A percentile compares a stretch with the other conserved stretches of the same genome.
Evolutionary conservation across 2,113 vertebrate species (phyloP).

Genomic region (Poecilia latipinna): DNA sequence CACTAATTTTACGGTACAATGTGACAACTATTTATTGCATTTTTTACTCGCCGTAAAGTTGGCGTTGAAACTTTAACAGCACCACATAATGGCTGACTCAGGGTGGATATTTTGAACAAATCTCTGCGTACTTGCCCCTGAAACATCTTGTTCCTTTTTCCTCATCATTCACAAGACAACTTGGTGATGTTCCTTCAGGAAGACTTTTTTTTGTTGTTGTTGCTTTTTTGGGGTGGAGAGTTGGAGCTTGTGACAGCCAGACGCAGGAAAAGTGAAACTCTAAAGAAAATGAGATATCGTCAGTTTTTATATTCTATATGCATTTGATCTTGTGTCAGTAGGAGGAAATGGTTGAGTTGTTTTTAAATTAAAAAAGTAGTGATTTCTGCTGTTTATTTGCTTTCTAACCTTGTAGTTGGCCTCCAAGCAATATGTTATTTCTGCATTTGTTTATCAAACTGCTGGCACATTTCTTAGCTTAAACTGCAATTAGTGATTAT

Average conservation of each 20-base stretch:
- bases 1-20: background rate
- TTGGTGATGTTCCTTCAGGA: background rate
- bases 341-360: background rate
- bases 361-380: background rate
- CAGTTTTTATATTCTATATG: background rate
- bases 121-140: background rate
- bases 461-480: background rate
- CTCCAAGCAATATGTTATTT: background rate
- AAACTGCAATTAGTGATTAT: background rate
- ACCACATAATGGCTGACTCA: background rate
- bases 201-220: background rate
- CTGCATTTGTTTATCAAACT: background rate
- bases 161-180: slow-evolving; percentile 1
- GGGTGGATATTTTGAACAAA: background rate
- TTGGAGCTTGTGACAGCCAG: background rate
- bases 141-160: background rate
- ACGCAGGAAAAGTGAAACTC: background rate
- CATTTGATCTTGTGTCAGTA: background rate
- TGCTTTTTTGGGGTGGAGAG: background rate
- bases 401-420: background rate
- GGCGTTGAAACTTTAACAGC: background rate
- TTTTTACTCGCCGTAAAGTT: background rate
- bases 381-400: background rate
- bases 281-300: background rate
- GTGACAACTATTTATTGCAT: background rate